phyloP scores from a whole-genome alignment of 2,888 invertebrate species.

The Palloptera scutellata region DNA sequence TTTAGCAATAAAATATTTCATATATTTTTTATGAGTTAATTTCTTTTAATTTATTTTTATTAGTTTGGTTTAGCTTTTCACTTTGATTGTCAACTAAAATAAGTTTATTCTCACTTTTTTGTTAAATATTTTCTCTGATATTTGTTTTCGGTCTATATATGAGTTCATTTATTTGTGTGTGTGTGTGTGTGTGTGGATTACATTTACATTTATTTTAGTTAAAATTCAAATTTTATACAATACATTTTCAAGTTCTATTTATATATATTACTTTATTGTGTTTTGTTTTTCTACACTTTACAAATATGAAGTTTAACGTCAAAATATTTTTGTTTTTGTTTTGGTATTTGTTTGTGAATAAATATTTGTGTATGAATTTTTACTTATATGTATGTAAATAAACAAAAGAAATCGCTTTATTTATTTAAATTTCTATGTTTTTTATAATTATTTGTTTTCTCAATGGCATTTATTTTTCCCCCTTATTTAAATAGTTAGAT shows the following conservation, averaged over 20 bases:
- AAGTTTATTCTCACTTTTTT: constrained; percentile 3
- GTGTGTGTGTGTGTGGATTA: not conserved
- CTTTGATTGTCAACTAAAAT: constrained; percentile 36
- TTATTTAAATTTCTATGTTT: not conserved
- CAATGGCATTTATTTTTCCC: constrained; percentile 26
- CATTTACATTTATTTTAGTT: too few species aligned
- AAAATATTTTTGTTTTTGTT: too few species aligned
- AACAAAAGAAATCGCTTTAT: too few species aligned
- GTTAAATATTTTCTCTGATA: not conserved
- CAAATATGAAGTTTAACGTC: too few species aligned
- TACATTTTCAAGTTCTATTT: not conserved
- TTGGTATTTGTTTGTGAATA: not conserved
- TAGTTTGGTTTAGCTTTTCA: not conserved
- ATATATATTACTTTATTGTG: not conserved
- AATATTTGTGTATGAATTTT: not conserved
- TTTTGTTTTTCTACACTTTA: not conserved
- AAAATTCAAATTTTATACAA: too few species aligned
- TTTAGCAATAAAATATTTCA: too few species aligned
- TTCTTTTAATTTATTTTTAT: not conserved
- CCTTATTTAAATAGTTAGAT: constrained; percentile 14
- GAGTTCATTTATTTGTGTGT: not conserved
- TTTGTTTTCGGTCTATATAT: not conserved
- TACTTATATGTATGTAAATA: not conserved
- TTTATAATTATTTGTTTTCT: not conserved
- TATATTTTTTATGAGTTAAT: not conserved